These are phyloP conservation scores for Malaclemys terrapin DNA, from an alignment of 2,113 vertebrate genomes.

Conservation along the genomic window DNA sequence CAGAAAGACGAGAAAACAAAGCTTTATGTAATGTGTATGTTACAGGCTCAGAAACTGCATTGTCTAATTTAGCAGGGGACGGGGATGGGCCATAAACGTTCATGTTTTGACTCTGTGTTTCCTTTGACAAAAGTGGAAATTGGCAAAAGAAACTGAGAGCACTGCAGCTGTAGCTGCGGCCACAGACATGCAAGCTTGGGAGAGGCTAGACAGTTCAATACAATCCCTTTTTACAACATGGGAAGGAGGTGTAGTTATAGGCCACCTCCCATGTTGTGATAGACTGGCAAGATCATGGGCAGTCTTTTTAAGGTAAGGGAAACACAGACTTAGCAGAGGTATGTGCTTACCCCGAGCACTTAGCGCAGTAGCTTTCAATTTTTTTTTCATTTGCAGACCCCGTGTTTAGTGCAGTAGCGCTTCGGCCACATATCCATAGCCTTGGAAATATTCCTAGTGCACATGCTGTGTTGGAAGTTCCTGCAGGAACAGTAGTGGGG, in stretches of 20 bases:
- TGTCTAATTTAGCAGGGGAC: not conserved
- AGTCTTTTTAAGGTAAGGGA: too few species aligned
- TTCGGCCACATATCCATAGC: not conserved
- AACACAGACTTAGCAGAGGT: too few species aligned
- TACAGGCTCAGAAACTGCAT: not conserved
- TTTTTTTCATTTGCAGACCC: too few species aligned
- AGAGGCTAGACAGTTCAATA: not conserved
- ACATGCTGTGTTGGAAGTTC: not conserved
- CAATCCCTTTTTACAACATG: not conserved
- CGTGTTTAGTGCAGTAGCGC: not conserved
- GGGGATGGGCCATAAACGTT: not conserved
- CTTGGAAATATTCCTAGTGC: not conserved
- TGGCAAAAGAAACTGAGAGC: not conserved
- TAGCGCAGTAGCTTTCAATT: fast-evolving
- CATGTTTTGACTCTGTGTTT: not conserved
- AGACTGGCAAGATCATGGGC: too few species aligned
- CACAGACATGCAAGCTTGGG: not conserved
- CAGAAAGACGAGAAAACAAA: not conserved
- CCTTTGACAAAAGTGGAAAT: not conserved
- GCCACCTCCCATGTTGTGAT: too few species aligned
- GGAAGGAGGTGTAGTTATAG: not conserved
- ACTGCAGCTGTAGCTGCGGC: not conserved
- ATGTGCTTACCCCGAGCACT: too few species aligned
- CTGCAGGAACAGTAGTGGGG: fast-evolving
- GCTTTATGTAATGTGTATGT: not conserved